phyloP scores from a whole-genome alignment of 2,888 invertebrate genomes.

The Dilophus febrilis region DNA sequence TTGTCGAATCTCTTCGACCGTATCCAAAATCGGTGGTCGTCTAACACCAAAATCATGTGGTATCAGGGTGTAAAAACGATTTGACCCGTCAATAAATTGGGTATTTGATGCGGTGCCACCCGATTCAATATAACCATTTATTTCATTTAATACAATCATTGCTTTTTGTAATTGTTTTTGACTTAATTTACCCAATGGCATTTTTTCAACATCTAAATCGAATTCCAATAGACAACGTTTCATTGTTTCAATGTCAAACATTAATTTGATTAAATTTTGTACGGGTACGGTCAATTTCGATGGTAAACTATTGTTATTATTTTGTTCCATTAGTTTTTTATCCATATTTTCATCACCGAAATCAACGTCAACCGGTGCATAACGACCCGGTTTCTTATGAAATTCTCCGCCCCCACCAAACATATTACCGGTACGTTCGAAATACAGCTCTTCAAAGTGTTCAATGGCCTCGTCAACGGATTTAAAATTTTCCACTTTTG shows the following conservation, averaged over 20 bases:
- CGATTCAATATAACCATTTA: conserved; percentile 40
- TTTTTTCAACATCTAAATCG: conserved; percentile 91
- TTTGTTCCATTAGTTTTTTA: conserved; percentile 26
- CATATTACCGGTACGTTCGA: conserved; percentile 67
- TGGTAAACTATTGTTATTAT: conserved; percentile 30
- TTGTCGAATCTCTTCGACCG: conserved; percentile 50
- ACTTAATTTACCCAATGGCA: conserved; percentile 94
- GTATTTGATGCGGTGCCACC: conserved; percentile 29
- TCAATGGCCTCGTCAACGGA: conserved; percentile 38
- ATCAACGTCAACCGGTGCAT: conserved; percentile 82
- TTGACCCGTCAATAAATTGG: conserved; percentile 68
- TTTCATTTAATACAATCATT: conserved; percentile 58
- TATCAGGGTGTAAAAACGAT: conserved; percentile 86
- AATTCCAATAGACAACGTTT: conserved; percentile 85
- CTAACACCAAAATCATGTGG: conserved; percentile 87
- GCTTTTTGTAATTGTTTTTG: conserved; percentile 78
- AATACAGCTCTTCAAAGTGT: conserved; percentile 44
- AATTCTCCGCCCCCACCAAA: conserved; percentile 56
- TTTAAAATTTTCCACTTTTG: conserved; percentile 37
- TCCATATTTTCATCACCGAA: conserved; percentile 52
- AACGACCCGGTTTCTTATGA: conserved; percentile 49
- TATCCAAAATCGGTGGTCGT: conserved; percentile 65
- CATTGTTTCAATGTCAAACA: conserved; percentile 87
- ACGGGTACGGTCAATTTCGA: conserved; percentile 60
- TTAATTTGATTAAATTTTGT: conserved; percentile 64